Evolutionary conservation across 2,888 invertebrate species (phyloP).

Genomic region (Drosophila quasianomalipes): DNA sequence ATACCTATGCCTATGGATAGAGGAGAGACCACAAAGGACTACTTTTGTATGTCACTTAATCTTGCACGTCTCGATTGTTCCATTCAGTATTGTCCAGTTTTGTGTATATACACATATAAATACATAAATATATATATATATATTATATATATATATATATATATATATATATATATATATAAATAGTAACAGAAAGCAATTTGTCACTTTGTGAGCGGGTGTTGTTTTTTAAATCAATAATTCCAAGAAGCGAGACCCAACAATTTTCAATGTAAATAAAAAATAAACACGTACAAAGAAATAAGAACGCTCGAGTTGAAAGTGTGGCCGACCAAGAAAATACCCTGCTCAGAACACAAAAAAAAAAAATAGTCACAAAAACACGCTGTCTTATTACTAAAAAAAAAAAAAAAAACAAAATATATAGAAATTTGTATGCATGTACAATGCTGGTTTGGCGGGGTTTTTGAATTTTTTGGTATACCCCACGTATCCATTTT

Average conservation of each 20-base stretch:
- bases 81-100: not conserved
- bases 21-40: not conserved
- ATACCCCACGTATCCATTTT: conserved; percentile 1
- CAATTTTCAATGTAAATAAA: conserved; percentile 45
- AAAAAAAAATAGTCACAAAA: not conserved
- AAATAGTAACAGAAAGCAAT: not conserved
- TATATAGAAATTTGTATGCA: not conserved
- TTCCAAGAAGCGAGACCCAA: conserved; percentile 23
- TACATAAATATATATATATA: not conserved
- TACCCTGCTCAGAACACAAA: not conserved
- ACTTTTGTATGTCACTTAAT: not conserved
- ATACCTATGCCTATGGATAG: not conserved
- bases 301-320: not conserved
- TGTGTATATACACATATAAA: not conserved
- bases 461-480: not conserved
- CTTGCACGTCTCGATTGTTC: not conserved
- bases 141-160: not conserved
- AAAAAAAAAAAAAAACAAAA: not conserved
- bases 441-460: not conserved
- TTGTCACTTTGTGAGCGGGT: conserved; percentile 7
- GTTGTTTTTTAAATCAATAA: conserved; percentile 7
- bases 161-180: not conserved
- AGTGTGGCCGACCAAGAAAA: not conserved
- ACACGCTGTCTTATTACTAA: not conserved
- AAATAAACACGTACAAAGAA: conserved; percentile 9